These are phyloP conservation scores for Thereva unica DNA, from an alignment of 2,888 invertebrate species.

Conservation along the genomic window DNA sequence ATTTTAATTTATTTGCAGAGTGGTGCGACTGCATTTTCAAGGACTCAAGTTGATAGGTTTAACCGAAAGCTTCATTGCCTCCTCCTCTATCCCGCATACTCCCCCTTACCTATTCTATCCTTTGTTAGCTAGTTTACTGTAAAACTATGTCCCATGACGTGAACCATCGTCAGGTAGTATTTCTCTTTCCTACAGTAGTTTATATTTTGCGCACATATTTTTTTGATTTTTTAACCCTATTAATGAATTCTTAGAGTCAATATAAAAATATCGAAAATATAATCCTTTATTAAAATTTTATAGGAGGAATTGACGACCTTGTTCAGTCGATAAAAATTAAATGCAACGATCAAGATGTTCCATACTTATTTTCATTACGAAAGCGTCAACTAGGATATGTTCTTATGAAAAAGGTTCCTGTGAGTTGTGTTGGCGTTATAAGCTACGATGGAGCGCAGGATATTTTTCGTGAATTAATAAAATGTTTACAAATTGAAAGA, in stretches of 20 bases:
- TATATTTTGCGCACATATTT: too few species aligned
- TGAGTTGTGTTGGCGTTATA: conserved; percentile 66
- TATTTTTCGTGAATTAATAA: conserved; percentile 47
- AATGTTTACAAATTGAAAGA: conserved; percentile 45
- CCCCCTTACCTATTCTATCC: too few species aligned
- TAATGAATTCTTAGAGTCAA: conserved; percentile 13
- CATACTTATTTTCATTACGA: conserved; percentile 64
- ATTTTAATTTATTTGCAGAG: too few species aligned
- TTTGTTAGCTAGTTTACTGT: too few species aligned
- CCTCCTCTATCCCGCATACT: too few species aligned
- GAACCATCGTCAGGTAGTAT: too few species aligned
- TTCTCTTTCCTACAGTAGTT: too few species aligned
- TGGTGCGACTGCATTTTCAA: too few species aligned
- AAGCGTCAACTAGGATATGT: conserved; percentile 63
- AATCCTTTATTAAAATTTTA: conserved; percentile 28
- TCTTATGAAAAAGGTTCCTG: conserved; percentile 63
- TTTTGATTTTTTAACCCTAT: neutral
- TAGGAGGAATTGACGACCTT: conserved; percentile 64
- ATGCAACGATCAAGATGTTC: conserved; percentile 61
- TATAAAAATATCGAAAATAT: too few species aligned
- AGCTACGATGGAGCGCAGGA: conserved; percentile 67
- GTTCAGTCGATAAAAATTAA: conserved; percentile 60
- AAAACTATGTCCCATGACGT: too few species aligned
- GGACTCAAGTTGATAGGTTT: too few species aligned
- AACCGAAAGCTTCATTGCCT: too few species aligned